Base-by-base conservation (phyloP, 2,113 vertebrate genomes). In the Equus przewalskii region DNA sequence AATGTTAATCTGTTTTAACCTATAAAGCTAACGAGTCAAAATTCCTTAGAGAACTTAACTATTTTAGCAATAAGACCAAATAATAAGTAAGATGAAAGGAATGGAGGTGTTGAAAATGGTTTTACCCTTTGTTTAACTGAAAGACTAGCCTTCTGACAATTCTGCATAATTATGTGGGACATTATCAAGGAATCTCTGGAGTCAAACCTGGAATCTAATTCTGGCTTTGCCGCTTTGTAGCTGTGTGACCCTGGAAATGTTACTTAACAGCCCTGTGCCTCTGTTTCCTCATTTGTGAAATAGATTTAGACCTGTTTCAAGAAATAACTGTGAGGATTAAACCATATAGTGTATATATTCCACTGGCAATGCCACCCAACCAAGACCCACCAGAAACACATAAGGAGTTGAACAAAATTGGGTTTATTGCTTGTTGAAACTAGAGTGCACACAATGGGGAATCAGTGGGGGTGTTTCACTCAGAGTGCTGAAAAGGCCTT, bases 141-240 rank as follows among this genome's bases (percentile, higher is more conserved):
- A 84, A 81, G 89, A 64, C 22, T 49, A 84, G 18, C 24, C 44
- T 69, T 64, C 58, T 80, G 76, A 76, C 75, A 67, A 78, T 87
- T 81, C 28, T 88, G n/a, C 15, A 11, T 70, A 41, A 78, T 87
- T 41, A 41, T 12, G 51, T 64, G 72, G 30, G 26, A 72, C 12
- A 44, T 33, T 56, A 49, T 64, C 33, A 60, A 76, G 76, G 56
- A 56, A 51, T 62, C 33, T 79, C 78, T 21, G 6, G 72, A 28
- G 30, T 80, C 91, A 89, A 49, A 58, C 24, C 24, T 91, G 81
- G 36, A 64, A 41, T 96, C 73, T 69, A 82, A 70, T 91, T 76
- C 72, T 76, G 60, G 26, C 24, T 65, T 15, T 90, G 58, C n/a
- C 9, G 58, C 75, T 75, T 82, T 81, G 6, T 12, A 24, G 18